Conservation (phyloP, 2,888 invertebrate genomes). For the Ptychoptera contaminata region DNA sequence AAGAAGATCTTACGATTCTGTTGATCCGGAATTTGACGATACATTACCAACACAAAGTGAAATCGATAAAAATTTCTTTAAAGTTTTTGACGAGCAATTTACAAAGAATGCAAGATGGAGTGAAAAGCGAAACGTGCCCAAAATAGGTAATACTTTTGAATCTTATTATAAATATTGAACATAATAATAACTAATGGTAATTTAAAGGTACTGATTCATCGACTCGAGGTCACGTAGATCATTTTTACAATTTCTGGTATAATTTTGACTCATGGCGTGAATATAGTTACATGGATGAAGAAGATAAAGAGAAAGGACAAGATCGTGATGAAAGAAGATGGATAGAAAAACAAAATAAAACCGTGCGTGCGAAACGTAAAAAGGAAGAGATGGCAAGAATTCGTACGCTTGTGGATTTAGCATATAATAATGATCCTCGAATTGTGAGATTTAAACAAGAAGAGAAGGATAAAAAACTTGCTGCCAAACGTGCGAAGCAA, state of each 20-base stretch:
- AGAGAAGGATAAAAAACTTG: constrained; percentile 79
- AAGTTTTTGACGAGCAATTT: constrained; percentile 49
- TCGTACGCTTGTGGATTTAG: constrained; percentile 78
- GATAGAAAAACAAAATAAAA: constrained; percentile 98
- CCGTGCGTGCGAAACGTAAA: constrained; percentile 77
- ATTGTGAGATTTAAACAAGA: constrained; percentile 86
- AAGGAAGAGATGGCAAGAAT: constrained; percentile 95
- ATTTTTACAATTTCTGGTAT: constrained; percentile 96
- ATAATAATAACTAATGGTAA: not conserved
- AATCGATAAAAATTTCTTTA: constrained; percentile 67
- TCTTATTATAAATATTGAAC: not conserved
- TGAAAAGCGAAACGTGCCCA: constrained; percentile 69
- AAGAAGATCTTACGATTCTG: constrained; percentile 86
- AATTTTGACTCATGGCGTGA: constrained; percentile 98
- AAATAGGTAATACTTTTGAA: constrained; percentile 34
- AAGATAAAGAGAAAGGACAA: constrained; percentile 95
- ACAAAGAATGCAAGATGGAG: constrained; percentile 82
- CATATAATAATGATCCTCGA: constrained; percentile 87
- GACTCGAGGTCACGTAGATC: constrained; percentile 70
- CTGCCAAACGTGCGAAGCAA: constrained; percentile 76
- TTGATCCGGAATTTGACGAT: constrained; percentile 91
- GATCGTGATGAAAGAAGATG: constrained; percentile 91
- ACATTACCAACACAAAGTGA: constrained; percentile 59
- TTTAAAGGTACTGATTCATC: constrained; percentile 46
- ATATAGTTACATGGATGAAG: constrained; percentile 96